These are phyloP conservation scores for Drosophila paracracens DNA, from an alignment of 2,888 invertebrate species.

Conservation along the genomic window DNA sequence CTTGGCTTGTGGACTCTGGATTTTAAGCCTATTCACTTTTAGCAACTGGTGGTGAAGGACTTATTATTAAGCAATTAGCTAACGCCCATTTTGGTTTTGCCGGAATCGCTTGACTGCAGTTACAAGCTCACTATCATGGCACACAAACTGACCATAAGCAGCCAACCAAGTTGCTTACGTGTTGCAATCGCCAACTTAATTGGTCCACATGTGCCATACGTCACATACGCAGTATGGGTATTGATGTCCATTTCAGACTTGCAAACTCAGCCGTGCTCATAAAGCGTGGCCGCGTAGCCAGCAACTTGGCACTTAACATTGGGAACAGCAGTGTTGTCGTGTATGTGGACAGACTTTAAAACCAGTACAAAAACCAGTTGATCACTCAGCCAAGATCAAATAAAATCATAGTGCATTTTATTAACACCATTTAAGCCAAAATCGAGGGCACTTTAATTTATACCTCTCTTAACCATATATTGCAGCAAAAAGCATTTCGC, in stretches of 20 bases:
- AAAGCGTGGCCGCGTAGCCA: slow-evolving; percentile 20
- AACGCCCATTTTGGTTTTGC: slow-evolving; percentile 15
- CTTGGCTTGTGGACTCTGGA: background rate
- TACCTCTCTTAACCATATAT: background rate
- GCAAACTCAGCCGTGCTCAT: slow-evolving; percentile 28
- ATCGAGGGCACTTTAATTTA: slow-evolving; percentile 25
- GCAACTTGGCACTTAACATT: slow-evolving; percentile 33
- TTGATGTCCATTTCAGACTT: slow-evolving; percentile 46
- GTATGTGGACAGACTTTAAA: slow-evolving; percentile 10
- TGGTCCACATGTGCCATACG: slow-evolving; percentile 55
- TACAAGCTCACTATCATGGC: slow-evolving; percentile 82
- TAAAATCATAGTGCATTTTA: slow-evolving; percentile 71
- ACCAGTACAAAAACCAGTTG: slow-evolving; percentile 43
- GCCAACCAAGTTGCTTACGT: slow-evolving; percentile 25
- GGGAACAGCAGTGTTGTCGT: slow-evolving; percentile 28
- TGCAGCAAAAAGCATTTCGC: slow-evolving; percentile 21
- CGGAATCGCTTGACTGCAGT: slow-evolving; percentile 54
- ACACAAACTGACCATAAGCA: slow-evolving; percentile 38
- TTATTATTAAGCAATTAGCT: background rate
- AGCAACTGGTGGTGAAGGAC: slow-evolving; percentile 36
- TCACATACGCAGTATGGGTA: slow-evolving; percentile 43
- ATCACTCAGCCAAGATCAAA: slow-evolving; percentile 68
- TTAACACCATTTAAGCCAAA: slow-evolving; percentile 28
- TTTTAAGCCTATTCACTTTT: slow-evolving; percentile 13
- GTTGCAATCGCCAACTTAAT: slow-evolving; percentile 60